Percentiles rank a stretch among this genome's conserved stretches.
These are phyloP conservation scores for Tenodera sinensis DNA, from an alignment of 2,888 invertebrate species.

Conservation along the genomic window DNA sequence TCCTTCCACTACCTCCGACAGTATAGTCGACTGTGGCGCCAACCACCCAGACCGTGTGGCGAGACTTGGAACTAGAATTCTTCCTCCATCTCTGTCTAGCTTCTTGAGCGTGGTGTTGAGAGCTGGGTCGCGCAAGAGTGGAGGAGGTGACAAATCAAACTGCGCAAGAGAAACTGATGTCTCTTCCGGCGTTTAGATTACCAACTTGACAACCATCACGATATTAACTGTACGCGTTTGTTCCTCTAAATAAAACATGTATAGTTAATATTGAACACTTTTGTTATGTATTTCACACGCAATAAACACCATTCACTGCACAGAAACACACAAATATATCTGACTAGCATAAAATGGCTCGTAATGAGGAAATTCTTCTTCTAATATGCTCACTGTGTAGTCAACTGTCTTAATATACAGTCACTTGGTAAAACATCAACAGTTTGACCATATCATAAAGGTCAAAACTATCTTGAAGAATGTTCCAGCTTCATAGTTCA, in stretches of 20 bases:
- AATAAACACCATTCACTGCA: not conserved
- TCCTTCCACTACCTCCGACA: slow-evolving; percentile 34
- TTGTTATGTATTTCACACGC: not conserved
- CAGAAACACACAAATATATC: not conserved
- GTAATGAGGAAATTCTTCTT: not conserved
- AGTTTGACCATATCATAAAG: not conserved
- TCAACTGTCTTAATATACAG: not conserved
- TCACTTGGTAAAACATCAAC: not conserved
- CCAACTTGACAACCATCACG: not conserved
- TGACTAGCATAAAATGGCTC: not conserved
- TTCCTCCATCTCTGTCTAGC: slow-evolving; percentile 2
- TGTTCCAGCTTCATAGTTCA: not conserved
- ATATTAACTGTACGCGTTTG: not conserved
- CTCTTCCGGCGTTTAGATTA: not conserved
- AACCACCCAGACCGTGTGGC: slow-evolving; percentile 15
- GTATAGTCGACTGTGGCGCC: slow-evolving; percentile 22
- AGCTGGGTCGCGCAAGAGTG: not conserved
- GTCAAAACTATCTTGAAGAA: not conserved
- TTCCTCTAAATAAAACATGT: not conserved
- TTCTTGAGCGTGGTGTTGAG: slow-evolving; percentile 10
- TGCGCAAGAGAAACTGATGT: not conserved
- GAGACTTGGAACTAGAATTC: slow-evolving; percentile 12
- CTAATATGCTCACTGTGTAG: not conserved
- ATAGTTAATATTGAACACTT: not conserved
- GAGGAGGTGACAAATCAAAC: not conserved